Conservation (phyloP, 2,113 vertebrate genomes). For the Crotalus tigris region DNA sequence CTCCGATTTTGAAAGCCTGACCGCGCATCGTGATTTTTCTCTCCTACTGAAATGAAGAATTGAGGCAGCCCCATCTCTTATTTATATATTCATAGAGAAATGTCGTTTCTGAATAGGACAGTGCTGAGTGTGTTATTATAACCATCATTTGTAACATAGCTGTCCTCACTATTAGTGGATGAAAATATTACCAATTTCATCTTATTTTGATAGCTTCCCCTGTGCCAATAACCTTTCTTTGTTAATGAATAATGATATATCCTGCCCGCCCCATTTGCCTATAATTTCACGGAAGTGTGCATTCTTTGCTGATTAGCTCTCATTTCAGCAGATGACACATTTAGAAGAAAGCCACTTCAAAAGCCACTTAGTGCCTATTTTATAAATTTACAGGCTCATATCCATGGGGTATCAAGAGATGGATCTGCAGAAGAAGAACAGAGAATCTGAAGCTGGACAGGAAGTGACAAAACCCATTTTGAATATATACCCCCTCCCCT, state of each 20-base stretch:
- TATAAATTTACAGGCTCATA: neutral
- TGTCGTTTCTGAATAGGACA: neutral
- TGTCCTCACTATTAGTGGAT: neutral
- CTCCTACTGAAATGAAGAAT: conserved; percentile 14
- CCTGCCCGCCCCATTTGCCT: neutral
- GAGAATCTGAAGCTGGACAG: neutral
- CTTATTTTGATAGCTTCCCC: neutral
- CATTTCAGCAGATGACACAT: neutral
- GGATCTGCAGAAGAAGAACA: neutral
- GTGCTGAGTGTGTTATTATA: neutral
- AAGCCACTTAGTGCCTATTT: neutral
- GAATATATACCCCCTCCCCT: neutral
- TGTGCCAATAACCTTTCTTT: neutral
- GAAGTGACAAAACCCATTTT: neutral
- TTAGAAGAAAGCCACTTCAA: neutral
- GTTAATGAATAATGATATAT: neutral
- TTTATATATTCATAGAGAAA: conserved; percentile 13
- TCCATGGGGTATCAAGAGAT: neutral
- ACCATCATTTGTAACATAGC: neutral
- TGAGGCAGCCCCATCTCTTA: conserved; percentile 9
- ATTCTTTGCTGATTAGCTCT: neutral
- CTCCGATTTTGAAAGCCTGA: neutral
- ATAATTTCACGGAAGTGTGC: neutral
- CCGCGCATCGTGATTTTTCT: neutral
- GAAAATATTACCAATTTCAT: neutral